phyloP scores from a whole-genome alignment of 2,888 invertebrate genomes.

The Orchesella flavescens region DNA sequence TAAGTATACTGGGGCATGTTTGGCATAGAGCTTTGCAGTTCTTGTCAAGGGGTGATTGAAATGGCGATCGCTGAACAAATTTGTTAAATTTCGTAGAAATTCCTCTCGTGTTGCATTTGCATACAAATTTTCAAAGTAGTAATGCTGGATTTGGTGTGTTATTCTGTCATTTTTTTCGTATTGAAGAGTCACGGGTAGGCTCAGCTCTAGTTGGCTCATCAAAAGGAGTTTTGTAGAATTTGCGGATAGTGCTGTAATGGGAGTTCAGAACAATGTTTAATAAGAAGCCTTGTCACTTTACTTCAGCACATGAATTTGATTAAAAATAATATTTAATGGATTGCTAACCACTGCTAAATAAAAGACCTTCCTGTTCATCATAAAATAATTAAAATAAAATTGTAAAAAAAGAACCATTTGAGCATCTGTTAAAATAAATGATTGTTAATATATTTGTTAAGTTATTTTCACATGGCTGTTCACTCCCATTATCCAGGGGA shows the following conservation, averaged over 20 bases:
- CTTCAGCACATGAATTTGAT: too few relatives aligned
- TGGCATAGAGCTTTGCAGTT: slow-evolving; percentile 53
- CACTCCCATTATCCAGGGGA: slow-evolving; percentile 69
- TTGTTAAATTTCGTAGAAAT: slow-evolving; percentile 44
- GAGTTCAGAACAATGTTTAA: too few relatives aligned
- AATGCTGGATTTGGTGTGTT: slow-evolving; percentile 54
- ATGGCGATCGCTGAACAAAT: slow-evolving; percentile 60
- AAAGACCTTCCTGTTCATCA: too few relatives aligned
- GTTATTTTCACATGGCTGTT: too few relatives aligned
- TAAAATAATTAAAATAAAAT: too few relatives aligned
- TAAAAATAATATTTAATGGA: too few relatives aligned
- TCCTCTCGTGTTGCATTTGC: slow-evolving; percentile 37
- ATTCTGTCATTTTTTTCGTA: slow-evolving; percentile 45
- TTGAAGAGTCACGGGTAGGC: slow-evolving; percentile 44
- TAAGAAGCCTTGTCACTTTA: too few relatives aligned
- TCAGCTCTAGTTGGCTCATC: slow-evolving; percentile 42
- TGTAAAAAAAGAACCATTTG: too few relatives aligned
- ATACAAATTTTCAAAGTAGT: slow-evolving; percentile 56
- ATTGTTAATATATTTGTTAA: slow-evolving; percentile 49
- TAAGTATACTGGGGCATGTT: slow-evolving; percentile 55
- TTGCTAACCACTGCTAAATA: too few relatives aligned
- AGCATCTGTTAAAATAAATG: too few relatives aligned
- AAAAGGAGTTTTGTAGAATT: slow-evolving; percentile 42
- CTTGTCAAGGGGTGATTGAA: slow-evolving; percentile 40
- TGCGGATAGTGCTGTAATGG: slow-evolving; percentile 31